A percentile compares a stretch with the other conserved stretches of the same genome.
Conservation (phyloP, 2,113 vertebrate genomes). For the Trinectes maculatus region DNA sequence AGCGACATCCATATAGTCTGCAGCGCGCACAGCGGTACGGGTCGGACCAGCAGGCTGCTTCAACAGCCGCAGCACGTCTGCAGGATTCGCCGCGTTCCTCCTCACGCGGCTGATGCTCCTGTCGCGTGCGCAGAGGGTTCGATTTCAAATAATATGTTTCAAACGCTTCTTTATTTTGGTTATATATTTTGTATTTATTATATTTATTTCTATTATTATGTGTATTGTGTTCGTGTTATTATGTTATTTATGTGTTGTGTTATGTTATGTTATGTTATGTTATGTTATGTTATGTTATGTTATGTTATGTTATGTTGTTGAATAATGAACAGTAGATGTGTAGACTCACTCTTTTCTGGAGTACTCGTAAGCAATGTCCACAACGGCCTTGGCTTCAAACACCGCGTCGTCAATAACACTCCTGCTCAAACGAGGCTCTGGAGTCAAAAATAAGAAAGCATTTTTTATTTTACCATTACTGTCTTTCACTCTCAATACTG, state of each 20-base stretch:
- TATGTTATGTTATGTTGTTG: no score
- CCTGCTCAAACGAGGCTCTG: constrained; percentile 57
- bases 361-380: constrained; percentile 84
- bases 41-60: constrained; percentile 82
- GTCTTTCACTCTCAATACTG: neutral
- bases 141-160: no score
- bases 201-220: no score
- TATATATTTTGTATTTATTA: no score
- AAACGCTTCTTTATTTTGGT: no score
- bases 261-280: no score
- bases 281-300: no score
- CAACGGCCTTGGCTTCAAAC: constrained; percentile 73
- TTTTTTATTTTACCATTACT: neutral
- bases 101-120: constrained; percentile 80
- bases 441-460: constrained; percentile 4
- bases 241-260: no score
- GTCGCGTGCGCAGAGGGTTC: no score
- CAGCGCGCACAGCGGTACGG: constrained; percentile 71
- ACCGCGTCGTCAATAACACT: constrained; percentile 70
- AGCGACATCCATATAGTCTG: constrained; percentile 84
- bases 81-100: constrained; percentile 50
- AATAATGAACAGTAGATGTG: neutral
- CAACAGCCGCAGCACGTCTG: constrained; percentile 79
- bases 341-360: constrained; percentile 68
- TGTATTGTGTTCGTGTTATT: no score